These are phyloP conservation scores for Axinella damicornis DNA, from an alignment of 37 sponge, comb jelly and placozoan species.

Conservation along the genomic window DNA sequence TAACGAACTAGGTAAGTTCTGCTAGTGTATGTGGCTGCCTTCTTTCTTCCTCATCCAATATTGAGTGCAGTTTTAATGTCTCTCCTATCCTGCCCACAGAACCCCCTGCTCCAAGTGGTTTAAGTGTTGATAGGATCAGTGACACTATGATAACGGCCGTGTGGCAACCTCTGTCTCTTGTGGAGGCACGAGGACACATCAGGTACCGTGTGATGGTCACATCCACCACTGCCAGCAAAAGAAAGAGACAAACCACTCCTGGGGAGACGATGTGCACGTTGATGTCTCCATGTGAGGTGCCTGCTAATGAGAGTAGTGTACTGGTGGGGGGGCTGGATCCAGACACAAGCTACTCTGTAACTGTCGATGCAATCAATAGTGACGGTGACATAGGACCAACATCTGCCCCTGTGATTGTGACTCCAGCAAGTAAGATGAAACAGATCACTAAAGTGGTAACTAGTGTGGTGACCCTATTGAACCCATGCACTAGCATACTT, in stretches of 20 bases:
- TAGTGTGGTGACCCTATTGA: no score
- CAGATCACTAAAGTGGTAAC: no score
- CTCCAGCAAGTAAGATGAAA: no score
- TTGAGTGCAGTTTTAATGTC: no score
- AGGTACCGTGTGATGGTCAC: slow-evolving; percentile 17
- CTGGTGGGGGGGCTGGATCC: slow-evolving; percentile 22
- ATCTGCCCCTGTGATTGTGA: no score
- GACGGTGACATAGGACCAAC: not conserved
- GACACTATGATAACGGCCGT: not conserved
- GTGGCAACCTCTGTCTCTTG: slow-evolving; percentile 29
- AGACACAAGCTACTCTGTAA: not conserved
- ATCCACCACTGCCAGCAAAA: not conserved
- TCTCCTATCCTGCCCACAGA: no score
- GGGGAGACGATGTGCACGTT: no score
- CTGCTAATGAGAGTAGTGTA: not conserved
- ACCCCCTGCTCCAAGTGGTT: not conserved
- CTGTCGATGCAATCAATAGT: slow-evolving; percentile 23
- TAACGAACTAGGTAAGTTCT: no score
- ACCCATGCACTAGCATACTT: no score
- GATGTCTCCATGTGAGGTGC: slow-evolving; percentile 1
- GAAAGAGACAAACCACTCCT: not conserved
- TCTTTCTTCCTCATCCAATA: no score
- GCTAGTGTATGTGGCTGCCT: no score
- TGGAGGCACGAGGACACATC: slow-evolving; percentile 36
- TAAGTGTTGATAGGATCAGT: not conserved